Base-by-base conservation (phyloP, 2,888 invertebrate species). In the Patella ulyssiponensis region DNA sequence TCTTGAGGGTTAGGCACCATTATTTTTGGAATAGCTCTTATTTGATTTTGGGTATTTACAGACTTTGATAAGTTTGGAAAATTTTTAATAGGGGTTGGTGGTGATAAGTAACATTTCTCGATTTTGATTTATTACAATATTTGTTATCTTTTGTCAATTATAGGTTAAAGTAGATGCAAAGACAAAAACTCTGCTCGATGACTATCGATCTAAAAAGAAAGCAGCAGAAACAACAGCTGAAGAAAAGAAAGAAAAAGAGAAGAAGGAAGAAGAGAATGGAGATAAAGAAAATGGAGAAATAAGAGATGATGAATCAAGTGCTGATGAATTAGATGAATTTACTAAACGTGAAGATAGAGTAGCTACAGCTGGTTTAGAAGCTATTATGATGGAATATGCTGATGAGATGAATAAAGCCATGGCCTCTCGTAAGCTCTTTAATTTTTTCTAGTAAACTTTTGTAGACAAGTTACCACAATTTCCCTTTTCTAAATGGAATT, bases 171-270 rank as follows among this genome's bases (percentile, higher is more conserved):
- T 98, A 51, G 99, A 99, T 93, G 97, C 98, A 80, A 99, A 99
- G 94, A 98, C 98, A 88, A 97, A 97, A 93, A 95, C 96, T 79
- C 94, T 97, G 81, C 94, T 99, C 84, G 98, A 98, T 92, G 96
- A 97, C 82, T 98, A 97, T 92, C 97, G 97, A 94, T 81, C 81
- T 75, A 87, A 90, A 81, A 88, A 89, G 81, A 84, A 86, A 83
- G 81, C 79, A 79, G 83, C 20, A 12, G 64, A 20, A 9, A 64
- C 64, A 9, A 23, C 64, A 23, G 64, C 64, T 64, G 83, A 82
- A n/a, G 84, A 86, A 27, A 85, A 86, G 15, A 86, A 87, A 75
- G 86, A 87, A 73, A 81, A 82, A n/a, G 79, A 82, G 54, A 84
- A 84, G 51, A 82, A 86, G 73, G 80, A 88, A 86, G 83, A 86